Percentiles rank a stretch among this genome's conserved stretches.
These are phyloP conservation scores for Abramis brama DNA, from an alignment of 2,113 vertebrate genomes.

Conservation along the genomic window DNA sequence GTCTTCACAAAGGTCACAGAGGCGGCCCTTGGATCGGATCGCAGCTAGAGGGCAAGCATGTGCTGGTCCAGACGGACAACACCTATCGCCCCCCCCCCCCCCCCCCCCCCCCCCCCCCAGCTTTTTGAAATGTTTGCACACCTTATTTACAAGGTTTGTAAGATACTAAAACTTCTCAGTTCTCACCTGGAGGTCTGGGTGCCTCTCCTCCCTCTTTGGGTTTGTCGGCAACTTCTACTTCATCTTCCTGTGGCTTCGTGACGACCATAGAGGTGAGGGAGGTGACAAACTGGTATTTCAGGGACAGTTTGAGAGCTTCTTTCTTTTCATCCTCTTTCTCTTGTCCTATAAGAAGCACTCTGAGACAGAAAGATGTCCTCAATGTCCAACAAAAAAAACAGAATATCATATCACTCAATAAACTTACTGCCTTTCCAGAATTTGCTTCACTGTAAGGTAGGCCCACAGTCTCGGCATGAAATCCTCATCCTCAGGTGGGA, in stretches of 20 bases:
- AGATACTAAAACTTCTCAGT: not conserved
- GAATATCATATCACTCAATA: not conserved
- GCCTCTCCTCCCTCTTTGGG: constrained; percentile 77
- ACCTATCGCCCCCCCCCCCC: too few species aligned
- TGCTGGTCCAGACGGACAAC: too few species aligned
- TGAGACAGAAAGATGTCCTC: constrained; percentile 54
- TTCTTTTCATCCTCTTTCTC: constrained; percentile 82
- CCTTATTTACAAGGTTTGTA: not conserved
- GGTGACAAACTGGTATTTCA: constrained; percentile 92
- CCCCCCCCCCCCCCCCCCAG: too few species aligned
- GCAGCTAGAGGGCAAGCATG: too few species aligned
- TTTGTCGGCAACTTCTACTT: constrained; percentile 83
- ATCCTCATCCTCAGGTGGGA: constrained; percentile 74
- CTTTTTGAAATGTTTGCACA: not conserved
- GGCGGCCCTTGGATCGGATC: too few species aligned
- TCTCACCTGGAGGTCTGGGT: not conserved
- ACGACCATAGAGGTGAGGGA: constrained; percentile 96
- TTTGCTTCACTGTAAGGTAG: constrained; percentile 92
- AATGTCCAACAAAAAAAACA: not conserved
- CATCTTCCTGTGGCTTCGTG: constrained; percentile 84
- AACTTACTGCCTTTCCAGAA: constrained; percentile 87
- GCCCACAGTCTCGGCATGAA: constrained; percentile 91
- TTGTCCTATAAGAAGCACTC: constrained; percentile 75
- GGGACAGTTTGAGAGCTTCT: constrained; percentile 80
- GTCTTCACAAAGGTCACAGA: not conserved